These are phyloP conservation scores for Gymnarchus niloticus DNA, from an alignment of 2,113 vertebrate genomes.

Conservation along the genomic window DNA sequence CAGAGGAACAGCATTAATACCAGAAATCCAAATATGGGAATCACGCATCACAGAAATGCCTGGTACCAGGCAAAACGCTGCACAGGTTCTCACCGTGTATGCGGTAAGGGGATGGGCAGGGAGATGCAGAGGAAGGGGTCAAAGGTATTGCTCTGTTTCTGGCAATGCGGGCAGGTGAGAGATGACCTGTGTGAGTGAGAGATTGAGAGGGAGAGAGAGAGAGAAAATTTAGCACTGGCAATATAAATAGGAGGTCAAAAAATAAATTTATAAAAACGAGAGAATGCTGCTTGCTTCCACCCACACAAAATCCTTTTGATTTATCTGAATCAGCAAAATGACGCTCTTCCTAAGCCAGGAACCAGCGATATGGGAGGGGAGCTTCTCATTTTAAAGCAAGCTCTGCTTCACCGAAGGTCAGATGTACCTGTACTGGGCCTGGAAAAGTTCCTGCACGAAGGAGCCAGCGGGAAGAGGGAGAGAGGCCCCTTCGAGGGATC, in stretches of 20 bases:
- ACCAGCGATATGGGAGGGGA: not conserved
- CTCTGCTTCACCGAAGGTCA: not conserved
- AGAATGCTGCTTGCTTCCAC: not conserved
- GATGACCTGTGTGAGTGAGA: conserved; percentile 70
- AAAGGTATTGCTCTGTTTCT: conserved; percentile 97
- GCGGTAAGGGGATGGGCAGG: conserved; percentile 88
- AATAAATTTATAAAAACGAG: not conserved
- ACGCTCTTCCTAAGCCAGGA: not conserved
- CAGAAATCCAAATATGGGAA: no score
- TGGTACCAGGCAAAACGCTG: not conserved
- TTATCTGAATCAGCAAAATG: not conserved
- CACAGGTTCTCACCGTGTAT: conserved; percentile 75
- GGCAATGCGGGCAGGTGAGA: conserved; percentile 95
- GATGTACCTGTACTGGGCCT: conserved; percentile 91
- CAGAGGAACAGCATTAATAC: no score
- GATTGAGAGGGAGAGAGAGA: no score
- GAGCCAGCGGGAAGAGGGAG: conserved; percentile 80
- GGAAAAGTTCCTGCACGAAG: conserved; percentile 96
- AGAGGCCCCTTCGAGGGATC: conserved; percentile 75
- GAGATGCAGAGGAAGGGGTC: conserved; percentile 97
- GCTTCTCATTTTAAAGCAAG: not conserved
- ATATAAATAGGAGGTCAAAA: not conserved
- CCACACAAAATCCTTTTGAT: not conserved
- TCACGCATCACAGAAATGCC: not conserved
- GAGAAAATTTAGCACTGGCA: not conserved